Percentiles rank a stretch among this genome's conserved stretches.
phyloP scores from a whole-genome alignment of 2,113 vertebrate species.

The Colius striatus region DNA sequence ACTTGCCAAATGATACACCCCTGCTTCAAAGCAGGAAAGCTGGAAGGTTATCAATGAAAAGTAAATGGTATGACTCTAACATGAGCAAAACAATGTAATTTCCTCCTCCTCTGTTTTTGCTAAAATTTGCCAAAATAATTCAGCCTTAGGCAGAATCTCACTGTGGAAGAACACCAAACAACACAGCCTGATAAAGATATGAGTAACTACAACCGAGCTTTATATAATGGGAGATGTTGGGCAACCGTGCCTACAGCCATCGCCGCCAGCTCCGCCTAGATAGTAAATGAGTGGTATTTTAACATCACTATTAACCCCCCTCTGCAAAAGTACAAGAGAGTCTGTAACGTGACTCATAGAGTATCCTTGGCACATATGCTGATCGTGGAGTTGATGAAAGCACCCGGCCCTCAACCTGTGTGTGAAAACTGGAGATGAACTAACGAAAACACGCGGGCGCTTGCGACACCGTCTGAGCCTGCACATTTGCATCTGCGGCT shows the following conservation, averaged over 20 bases:
- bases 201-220: conserved; percentile 38
- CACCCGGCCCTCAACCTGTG: background rate
- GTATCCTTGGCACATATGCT: background rate
- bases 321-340: background rate
- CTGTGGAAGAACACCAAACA: conserved; percentile 37
- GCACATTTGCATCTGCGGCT: background rate
- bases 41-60: conserved; percentile 57
- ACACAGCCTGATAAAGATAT: conserved; percentile 37
- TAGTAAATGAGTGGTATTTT: conserved; percentile 4
- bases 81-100: conserved; percentile 59
- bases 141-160: conserved; percentile 39
- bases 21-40: conserved; percentile 44
- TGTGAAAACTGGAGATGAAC: background rate
- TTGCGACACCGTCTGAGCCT: conserved; percentile 38
- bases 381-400: conserved; percentile 48
- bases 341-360: background rate
- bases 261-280: conserved; percentile 6
- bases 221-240: conserved; percentile 34
- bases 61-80: conserved; percentile 34
- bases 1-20: conserved; percentile 23
- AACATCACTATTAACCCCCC: background rate
- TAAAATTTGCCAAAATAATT: conserved; percentile 63
- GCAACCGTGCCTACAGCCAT: background rate
- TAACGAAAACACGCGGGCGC: conserved; percentile 35
- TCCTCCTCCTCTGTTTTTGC: conserved; percentile 53